phyloP scores from a whole-genome alignment of 2,888 invertebrate species.

The Emmelina monodactyla region DNA sequence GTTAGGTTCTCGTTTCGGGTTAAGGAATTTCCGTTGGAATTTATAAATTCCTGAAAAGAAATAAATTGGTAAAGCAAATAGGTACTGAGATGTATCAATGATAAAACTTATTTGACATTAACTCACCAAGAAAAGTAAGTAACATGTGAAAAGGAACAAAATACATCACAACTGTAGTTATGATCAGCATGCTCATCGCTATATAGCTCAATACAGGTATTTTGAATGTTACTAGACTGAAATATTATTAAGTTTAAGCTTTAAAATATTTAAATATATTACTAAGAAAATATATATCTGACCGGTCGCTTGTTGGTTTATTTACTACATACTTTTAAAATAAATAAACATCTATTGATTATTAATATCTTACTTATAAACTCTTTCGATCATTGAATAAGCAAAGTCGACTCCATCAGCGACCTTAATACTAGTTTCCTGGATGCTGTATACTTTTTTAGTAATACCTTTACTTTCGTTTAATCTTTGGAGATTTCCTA shows the following conservation, averaged over 20 bases:
- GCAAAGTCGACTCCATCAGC: slow-evolving; percentile 39
- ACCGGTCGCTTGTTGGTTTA: no score
- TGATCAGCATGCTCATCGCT: slow-evolving; percentile 30
- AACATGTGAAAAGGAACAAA: slow-evolving; percentile 40
- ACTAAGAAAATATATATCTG: neutral
- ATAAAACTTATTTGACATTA: neutral
- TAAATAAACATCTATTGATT: no score
- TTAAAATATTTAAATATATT: neutral
- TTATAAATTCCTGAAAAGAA: slow-evolving; percentile 37
- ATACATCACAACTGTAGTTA: slow-evolving; percentile 29
- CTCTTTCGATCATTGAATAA: slow-evolving; percentile 34
- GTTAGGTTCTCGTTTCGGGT: slow-evolving; percentile 39
- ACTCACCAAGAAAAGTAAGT: slow-evolving; percentile 45
- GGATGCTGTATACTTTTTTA: slow-evolving; percentile 33
- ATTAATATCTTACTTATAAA: slow-evolving; percentile 43
- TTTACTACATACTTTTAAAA: no score
- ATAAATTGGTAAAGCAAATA: neutral
- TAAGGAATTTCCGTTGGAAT: slow-evolving; percentile 39
- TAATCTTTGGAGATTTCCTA: slow-evolving; percentile 13
- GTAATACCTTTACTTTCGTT: slow-evolving; percentile 27
- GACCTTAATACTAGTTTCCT: slow-evolving; percentile 37
- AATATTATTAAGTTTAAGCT: slow-evolving; percentile 19
- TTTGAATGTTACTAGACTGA: slow-evolving; percentile 44
- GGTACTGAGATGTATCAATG: neutral
- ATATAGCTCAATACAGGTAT: slow-evolving; percentile 46